A percentile compares a stretch with the other conserved stretches of the same genome.
Evolutionary conservation across 1,140 invertebrate species (phyloP).

Genomic region (Drosophila pseudoobscura): DNA sequence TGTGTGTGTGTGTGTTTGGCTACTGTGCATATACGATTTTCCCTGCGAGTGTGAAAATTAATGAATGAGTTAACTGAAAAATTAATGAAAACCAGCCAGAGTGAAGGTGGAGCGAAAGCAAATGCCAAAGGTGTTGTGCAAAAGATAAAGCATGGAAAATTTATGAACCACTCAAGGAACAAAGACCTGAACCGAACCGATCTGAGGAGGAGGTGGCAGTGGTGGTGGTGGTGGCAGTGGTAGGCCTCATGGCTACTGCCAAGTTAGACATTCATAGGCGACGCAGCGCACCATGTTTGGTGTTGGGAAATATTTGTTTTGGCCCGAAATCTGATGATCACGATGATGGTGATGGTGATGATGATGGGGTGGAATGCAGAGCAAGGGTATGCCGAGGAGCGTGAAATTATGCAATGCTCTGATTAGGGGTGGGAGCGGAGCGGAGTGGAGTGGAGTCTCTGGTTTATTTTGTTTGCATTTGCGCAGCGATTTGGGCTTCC

Average conservation of each 20-base stretch:
- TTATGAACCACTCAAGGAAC: slow-evolving; percentile 60
- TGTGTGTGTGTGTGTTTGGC: slow-evolving; percentile 29
- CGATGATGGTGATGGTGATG: neutral
- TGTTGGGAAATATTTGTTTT: slow-evolving; percentile 78
- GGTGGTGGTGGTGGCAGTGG: no score
- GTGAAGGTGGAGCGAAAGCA: slow-evolving; percentile 41
- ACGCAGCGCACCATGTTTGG: slow-evolving; percentile 51
- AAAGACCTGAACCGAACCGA: neutral
- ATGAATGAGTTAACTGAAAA: slow-evolving; percentile 82
- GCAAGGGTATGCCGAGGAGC: slow-evolving; percentile 23
- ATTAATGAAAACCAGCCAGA: slow-evolving; percentile 74
- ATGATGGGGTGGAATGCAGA: slow-evolving; percentile 8
- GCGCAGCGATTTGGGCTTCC: slow-evolving; percentile 70
- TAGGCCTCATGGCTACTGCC: slow-evolving; percentile 3
- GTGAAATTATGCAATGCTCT: slow-evolving; percentile 76
- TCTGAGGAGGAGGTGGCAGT: slow-evolving; percentile 6
- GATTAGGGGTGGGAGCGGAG: slow-evolving; percentile 14
- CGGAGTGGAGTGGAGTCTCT: slow-evolving; percentile 24
- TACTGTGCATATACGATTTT: slow-evolving; percentile 48
- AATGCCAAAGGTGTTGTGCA: slow-evolving; percentile 74
- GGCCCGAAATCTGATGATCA: slow-evolving; percentile 34
- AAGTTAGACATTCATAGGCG: slow-evolving; percentile 66
- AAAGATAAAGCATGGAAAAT: slow-evolving; percentile 79
- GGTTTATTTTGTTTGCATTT: slow-evolving; percentile 77
- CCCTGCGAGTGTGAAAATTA: slow-evolving; percentile 63